phyloP scores from a whole-genome alignment of 1,140 invertebrate species.

The Nixonia krombeini region DNA sequence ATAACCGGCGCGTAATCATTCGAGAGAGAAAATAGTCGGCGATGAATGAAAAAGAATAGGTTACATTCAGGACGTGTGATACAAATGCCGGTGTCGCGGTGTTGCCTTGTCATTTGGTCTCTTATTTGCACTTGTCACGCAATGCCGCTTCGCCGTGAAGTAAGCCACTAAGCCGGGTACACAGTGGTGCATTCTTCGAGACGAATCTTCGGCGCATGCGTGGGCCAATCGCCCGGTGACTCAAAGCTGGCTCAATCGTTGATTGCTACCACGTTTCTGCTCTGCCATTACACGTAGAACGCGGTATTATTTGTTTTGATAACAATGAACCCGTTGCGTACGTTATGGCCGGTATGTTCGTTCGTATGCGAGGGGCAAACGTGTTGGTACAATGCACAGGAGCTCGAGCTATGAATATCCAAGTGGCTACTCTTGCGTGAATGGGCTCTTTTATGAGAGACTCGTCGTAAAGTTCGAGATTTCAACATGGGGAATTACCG shows the following conservation, averaged over 20 bases:
- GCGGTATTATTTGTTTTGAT: too few species aligned
- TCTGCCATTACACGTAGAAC: too few species aligned
- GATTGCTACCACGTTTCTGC: too few species aligned
- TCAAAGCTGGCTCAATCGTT: background rate
- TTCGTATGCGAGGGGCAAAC: slow-evolving; percentile 18
- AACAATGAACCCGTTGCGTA: slow-evolving; percentile 31
- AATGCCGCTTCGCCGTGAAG: too few species aligned
- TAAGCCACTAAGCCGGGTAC: too few species aligned
- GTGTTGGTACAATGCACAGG: background rate
- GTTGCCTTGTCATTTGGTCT: slow-evolving; percentile 30
- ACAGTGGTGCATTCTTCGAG: too few species aligned
- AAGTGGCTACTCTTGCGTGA: slow-evolving; percentile 1
- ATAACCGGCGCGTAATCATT: background rate
- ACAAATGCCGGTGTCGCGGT: background rate
- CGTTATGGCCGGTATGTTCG: slow-evolving; percentile 7
- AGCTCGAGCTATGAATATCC: slow-evolving; percentile 8
- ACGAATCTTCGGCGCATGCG: slow-evolving; percentile 1
- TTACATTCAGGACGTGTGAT: background rate
- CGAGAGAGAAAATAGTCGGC: background rate
- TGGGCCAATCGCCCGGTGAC: too few species aligned
- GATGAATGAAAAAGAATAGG: background rate
- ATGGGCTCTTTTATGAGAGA: slow-evolving; percentile 29
- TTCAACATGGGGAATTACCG: slow-evolving; percentile 33
- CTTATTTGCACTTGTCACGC: slow-evolving; percentile 44
- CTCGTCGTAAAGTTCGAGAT: slow-evolving; percentile 20